Percentiles rank a stretch among this genome's conserved stretches.
phyloP scores from a whole-genome alignment of 2,888 invertebrate genomes.

The Tanytarsus gracilentus region DNA sequence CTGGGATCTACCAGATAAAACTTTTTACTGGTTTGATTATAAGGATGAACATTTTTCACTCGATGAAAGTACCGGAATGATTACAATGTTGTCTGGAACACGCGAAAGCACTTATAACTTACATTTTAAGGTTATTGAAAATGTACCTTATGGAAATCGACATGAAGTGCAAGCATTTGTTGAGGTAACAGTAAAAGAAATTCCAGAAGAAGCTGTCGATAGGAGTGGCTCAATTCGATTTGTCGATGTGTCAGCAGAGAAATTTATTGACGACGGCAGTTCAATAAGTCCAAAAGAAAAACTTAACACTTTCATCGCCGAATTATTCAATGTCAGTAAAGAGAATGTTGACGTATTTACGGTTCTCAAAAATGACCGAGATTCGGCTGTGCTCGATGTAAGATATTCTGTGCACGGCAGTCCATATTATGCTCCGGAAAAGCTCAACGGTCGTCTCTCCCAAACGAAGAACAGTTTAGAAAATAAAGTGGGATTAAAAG shows the following conservation, averaged over 20 bases:
- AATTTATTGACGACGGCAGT: slow-evolving; percentile 59
- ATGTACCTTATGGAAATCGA: slow-evolving; percentile 46
- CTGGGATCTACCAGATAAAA: slow-evolving; percentile 91
- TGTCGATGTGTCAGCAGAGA: slow-evolving; percentile 69
- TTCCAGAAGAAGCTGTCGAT: slow-evolving; percentile 84
- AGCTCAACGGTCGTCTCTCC: slow-evolving; percentile 75
- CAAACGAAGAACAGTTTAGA: slow-evolving; percentile 63
- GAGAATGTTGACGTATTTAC: slow-evolving; percentile 92
- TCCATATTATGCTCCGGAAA: slow-evolving; percentile 82
- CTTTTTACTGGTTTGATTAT: slow-evolving; percentile 59
- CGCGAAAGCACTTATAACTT: slow-evolving; percentile 66
- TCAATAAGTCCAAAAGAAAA: slow-evolving; percentile 39
- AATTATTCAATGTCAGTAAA: slow-evolving; percentile 64
- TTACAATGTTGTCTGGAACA: slow-evolving; percentile 72
- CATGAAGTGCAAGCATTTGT: slow-evolving; percentile 77
- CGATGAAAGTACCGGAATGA: slow-evolving; percentile 70
- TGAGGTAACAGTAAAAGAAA: slow-evolving; percentile 73
- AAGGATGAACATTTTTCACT: slow-evolving; percentile 59
- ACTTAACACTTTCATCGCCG: slow-evolving; percentile 51
- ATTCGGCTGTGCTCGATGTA: slow-evolving; percentile 62
- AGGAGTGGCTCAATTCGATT: slow-evolving; percentile 89
- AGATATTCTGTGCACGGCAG: slow-evolving; percentile 90
- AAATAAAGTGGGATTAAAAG: slow-evolving; percentile 58
- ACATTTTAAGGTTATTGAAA: slow-evolving; percentile 65
- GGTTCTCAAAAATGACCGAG: slow-evolving; percentile 59